Percentiles rank a stretch among this genome's conserved stretches.
phyloP scores from a whole-genome alignment of 2,888 invertebrate genomes.

The Willowsia nigromaculata region DNA sequence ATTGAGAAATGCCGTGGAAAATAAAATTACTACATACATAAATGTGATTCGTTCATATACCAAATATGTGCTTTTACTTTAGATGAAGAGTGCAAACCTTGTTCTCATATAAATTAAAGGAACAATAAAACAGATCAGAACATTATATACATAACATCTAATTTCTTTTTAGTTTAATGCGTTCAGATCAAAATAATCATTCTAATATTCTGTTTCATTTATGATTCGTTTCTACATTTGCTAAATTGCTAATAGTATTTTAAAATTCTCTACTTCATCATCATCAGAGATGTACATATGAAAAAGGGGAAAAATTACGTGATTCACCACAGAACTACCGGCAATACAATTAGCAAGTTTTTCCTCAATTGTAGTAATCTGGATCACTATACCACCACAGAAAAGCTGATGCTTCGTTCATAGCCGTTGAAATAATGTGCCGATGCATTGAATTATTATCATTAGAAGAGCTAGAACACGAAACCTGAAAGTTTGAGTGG shows the following conservation, averaged over 20 bases:
- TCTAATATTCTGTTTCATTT: conserved; percentile 29
- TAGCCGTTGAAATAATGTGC: conserved; percentile 19
- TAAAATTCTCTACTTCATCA: conserved; percentile 36
- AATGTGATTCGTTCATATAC: not conserved
- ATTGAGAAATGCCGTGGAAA: conserved; percentile 58
- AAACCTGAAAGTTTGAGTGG: conserved; percentile 26
- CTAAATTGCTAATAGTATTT: conserved; percentile 56
- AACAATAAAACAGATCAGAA: not conserved
- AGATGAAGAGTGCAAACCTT: not conserved
- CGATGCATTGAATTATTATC: conserved; percentile 49
- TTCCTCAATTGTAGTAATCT: conserved; percentile 62
- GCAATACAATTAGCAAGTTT: conserved; percentile 61
- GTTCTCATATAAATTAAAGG: not conserved
- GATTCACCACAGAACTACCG: conserved; percentile 59
- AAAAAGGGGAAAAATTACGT: conserved; percentile 51
- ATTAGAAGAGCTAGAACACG: conserved; percentile 32
- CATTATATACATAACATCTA: not conserved
- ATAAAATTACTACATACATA: conserved; percentile 50
- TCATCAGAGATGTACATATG: not conserved
- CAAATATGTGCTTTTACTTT: conserved; percentile 15
- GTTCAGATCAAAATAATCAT: not conserved
- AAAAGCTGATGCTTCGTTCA: conserved; percentile 31
- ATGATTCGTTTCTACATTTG: conserved; percentile 45
- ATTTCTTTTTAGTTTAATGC: not conserved
- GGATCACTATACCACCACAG: conserved; percentile 40